Evolutionary conservation across 2,113 vertebrate genomes (phyloP), one percentile per base, ranked within the genome.

Genomic region (Pantherophis guttatus): DNA sequence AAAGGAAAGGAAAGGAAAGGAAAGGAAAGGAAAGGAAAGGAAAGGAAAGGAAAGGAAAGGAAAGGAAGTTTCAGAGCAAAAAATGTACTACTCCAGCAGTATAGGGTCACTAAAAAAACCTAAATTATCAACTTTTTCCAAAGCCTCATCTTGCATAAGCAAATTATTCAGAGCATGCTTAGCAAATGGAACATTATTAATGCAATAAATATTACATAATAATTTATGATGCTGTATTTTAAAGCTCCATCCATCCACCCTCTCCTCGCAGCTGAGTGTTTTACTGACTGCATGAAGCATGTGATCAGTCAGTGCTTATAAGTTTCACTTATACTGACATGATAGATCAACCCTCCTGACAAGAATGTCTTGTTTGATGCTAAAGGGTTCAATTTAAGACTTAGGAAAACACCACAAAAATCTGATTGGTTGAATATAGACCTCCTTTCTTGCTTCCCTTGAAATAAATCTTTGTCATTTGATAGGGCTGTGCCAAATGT

Each of bases 231-330:
- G 48, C 52, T 86, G 44, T 59, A 59, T 53, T 93, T 58, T 92
- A 44, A 90, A 57, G 50, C 53, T 90, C 57, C 50, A 52, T 62
- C 26, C 13, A 87, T 87, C 75, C 3, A 90, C 39, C 23, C 58
- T 87, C 58, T 85, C 48, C 87, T 39, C 1, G 39, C 62, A 90
- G 55, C 24, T 92, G 29, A 85, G 57, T 70, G 24, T 87, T 93
- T 85, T 50, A 33, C 70, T 92, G 75, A 55, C 53, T 90, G 88
- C 88, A 90, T 94, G 81, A 87, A 90, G 57, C 88, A 75, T 90
- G 91, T 62, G 17, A 92, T 90, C 58, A 52, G 88, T 75, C 39
- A 65, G 52, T 53, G 52, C 58, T 91, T 89, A 33, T 70, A 29
- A 70, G 48, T 29, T 57, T 24, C 10, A 26, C 26, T 92, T 89